These are phyloP conservation scores for Adelosebastes latens DNA, from an alignment of 2,797 vertebrate genomes.

Conservation along the genomic window DNA sequence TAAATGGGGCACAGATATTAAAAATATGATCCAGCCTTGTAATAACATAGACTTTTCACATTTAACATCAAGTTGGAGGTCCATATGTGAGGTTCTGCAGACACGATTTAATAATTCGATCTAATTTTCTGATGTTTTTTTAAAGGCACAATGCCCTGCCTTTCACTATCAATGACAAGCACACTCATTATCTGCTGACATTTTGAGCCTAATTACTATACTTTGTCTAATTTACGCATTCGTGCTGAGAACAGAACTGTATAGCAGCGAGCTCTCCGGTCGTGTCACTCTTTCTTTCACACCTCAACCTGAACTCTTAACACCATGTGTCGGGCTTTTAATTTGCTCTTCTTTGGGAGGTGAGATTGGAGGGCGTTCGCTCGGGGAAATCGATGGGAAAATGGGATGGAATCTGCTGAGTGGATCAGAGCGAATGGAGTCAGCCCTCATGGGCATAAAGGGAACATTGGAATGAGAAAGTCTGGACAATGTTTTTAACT, in stretches of 20 bases:
- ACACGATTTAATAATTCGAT: slow-evolving; percentile 30
- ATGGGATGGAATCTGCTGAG: slow-evolving; percentile 78
- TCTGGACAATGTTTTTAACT: slow-evolving; percentile 78
- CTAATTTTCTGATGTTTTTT: slow-evolving; percentile 42
- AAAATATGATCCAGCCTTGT: slow-evolving; percentile 25
- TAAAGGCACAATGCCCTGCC: background rate
- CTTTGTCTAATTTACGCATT: slow-evolving; percentile 51
- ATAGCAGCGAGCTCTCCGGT: slow-evolving; percentile 16
- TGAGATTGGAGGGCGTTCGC: slow-evolving; percentile 66
- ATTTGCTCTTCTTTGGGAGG: slow-evolving; percentile 72
- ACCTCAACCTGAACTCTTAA: slow-evolving; percentile 50
- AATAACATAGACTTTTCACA: slow-evolving; percentile 32
- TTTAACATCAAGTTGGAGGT: slow-evolving; percentile 17
- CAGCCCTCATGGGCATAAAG: slow-evolving; percentile 66
- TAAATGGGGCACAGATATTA: slow-evolving; percentile 26
- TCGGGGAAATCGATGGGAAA: slow-evolving; percentile 77
- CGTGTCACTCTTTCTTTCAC: slow-evolving; percentile 32
- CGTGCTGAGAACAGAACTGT: slow-evolving; percentile 42
- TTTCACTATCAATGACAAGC: slow-evolving; percentile 29
- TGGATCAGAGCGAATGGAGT: slow-evolving; percentile 71
- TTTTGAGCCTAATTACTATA: slow-evolving; percentile 52
- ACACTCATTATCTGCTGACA: slow-evolving; percentile 30
- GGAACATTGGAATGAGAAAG: slow-evolving; percentile 73
- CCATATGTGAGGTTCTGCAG: slow-evolving; percentile 13
- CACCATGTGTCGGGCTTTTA: slow-evolving; percentile 58